Evolutionary conservation across 2,888 invertebrate genomes (phyloP), one percentile per base, ranked within the genome.

Genomic region (Tineola bisselliella): DNA sequence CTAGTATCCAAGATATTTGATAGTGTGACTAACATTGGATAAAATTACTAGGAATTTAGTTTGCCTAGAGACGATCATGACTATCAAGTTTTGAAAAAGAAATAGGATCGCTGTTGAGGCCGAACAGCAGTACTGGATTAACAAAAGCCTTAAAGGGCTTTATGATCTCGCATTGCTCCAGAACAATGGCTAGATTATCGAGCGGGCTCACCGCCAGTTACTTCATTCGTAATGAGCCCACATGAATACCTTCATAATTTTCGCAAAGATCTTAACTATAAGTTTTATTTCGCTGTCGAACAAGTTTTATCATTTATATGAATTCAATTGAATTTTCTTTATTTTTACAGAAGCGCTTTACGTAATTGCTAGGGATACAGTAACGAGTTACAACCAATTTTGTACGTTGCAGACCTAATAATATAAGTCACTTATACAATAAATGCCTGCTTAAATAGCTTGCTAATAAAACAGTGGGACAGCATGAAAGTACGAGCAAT

Each of bases 181-280:
- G 66, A 68, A 69, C 68, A 69, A 68, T 68, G 66, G 66, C 57
- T 48, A 67, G 66, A 66, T 67, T 68, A 69, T 68, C 65, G 62
- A 61, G 63, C 65, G 62, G 61, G 63, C 65, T 65, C 56, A 64
- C 63, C 59, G 62, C 59, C 57, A 60, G 61, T 62, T 63, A 61
- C 61, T 56, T 61, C 63, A 65, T 62, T 66, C 64, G 64, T 68
- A 68, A 69, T 67, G 64, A 67, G 68, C 65, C 56, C 60, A 64
- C 64, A 64, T 65, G 64, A 68, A 69, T 68, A 64, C 65, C 62
- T 67, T 65, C 65, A 68, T 69, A 69, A 67, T 65, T 67, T 63
- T 65, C 63, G 61, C 62, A 61, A 63, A 64, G 66, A 66, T 66
- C 65, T 67, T 66, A 66, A 65, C 66, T 64, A 64, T 48, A 65